Base-by-base conservation (phyloP, 2,888 invertebrate species). In the Stenichneumon culpator region DNA sequence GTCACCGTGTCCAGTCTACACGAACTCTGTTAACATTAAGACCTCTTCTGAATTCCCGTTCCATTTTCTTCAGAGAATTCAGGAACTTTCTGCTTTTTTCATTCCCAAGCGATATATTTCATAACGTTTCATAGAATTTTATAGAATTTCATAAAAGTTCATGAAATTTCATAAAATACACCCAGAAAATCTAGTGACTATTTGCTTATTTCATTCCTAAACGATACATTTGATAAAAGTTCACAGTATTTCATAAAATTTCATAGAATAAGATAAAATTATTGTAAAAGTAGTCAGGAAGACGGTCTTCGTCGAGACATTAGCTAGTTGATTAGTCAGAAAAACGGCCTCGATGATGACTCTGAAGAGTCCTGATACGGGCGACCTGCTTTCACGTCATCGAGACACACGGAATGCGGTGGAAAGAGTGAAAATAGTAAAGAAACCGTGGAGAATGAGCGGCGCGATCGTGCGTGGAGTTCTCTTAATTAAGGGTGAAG, bases 401-500 rank as follows among this genome's bases (percentile, higher is more conserved):
- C 57, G 72, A 54, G 70, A 39, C 39, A 2, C 72, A 14, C 19
- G 73, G 73, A 73, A 73, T 77, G 67, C 52, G 67, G 32, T 22
- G 36, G 36, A 54, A 54, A 68, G 77, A 54, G 32, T 28, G 67
- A 7, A 70, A 57, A 68, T 28, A 52, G 74, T 69, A 65, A 88
- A 84, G 84, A 87, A 88, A 89, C 87, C 89, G 87, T 89, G 88
- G 86, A 90, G 89, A 92, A 91, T 91, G 87, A 88, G 82, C 86
- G 85, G 88, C 86, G 88, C 87, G 89, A 81, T 88, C 74, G 80
- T 68, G 89, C 90, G 90, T 87, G 90, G 84, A 87, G 90, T 90
- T 90, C 91, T 92, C 91, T 92, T 92, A 91, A 92, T 92, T 92
- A 91, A 92, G 89, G 90, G 90, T 90, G 89, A 86, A 87, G 83